Evolutionary conservation across 2,888 invertebrate genomes (phyloP).

Genomic region (Tenodera sinensis): DNA sequence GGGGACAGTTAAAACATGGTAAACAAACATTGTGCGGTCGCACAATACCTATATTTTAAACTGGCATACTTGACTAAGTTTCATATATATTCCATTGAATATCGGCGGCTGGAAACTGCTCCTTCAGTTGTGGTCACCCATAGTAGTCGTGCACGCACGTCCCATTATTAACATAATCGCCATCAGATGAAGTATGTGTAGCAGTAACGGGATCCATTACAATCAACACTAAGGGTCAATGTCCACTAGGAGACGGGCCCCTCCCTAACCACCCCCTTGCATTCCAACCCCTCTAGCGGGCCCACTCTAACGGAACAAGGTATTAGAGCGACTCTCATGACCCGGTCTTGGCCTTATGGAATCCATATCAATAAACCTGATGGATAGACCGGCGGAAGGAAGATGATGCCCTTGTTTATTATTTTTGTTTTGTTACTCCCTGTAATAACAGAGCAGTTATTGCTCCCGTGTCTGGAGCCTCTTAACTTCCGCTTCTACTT

Average conservation of each 20-base stretch:
- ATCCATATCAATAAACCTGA: neutral
- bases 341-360: neutral
- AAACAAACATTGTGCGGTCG: too few relatives aligned
- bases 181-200: neutral
- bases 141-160: neutral
- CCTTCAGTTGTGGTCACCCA: neutral
- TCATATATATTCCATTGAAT: too few relatives aligned
- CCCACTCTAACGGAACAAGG: neutral
- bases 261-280: neutral
- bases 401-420: neutral
- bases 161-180: neutral
- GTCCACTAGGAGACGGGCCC: neutral
- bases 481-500: neutral
- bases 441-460: neutral
- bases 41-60: too few relatives aligned
- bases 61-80: too few relatives aligned
- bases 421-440: neutral
- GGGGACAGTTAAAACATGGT: too few relatives aligned
- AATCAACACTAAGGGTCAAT: neutral
- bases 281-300: conserved; percentile 4
- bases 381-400: neutral
- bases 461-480: neutral
- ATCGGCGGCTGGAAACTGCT: too few relatives aligned
- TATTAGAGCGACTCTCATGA: neutral
- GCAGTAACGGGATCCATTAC: neutral